A percentile compares a stretch with the other conserved stretches of the same genome.
phyloP scores from a whole-genome alignment of 2,797 vertebrate genomes.

The Psittacula echo region DNA sequence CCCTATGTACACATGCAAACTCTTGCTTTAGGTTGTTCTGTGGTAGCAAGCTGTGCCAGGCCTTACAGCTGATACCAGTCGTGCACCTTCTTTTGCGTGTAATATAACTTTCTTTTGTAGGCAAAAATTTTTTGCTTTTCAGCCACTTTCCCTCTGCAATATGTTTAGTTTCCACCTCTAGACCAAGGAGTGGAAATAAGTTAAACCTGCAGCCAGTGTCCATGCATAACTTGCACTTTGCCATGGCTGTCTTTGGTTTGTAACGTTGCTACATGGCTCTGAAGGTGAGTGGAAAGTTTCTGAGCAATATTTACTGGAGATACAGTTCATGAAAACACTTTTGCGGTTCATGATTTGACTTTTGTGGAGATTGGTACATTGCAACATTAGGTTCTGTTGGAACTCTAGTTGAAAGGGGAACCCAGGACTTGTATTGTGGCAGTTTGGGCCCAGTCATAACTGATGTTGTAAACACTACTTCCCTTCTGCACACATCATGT shows the following conservation, averaged over 20 bases:
- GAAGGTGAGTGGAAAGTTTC: background rate
- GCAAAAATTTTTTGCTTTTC: background rate
- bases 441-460: background rate
- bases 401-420: background rate
- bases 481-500: background rate
- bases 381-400: background rate
- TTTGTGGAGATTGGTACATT: background rate
- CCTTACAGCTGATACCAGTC: background rate
- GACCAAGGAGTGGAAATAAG: background rate
- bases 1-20: fast-evolving
- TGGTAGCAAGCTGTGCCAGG: background rate
- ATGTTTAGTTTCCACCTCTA: background rate
- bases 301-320: background rate
- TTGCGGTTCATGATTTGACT: background rate
- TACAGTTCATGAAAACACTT: background rate
- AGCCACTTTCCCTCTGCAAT: background rate
- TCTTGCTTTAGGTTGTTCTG: background rate
- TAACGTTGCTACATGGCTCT: background rate
- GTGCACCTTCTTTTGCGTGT: background rate
- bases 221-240: background rate
- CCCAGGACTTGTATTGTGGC: background rate
- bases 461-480: background rate
- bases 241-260: background rate
- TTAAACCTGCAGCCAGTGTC: background rate
- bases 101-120: background rate